Base-by-base conservation (phyloP, 2,113 vertebrate genomes). In the Platichthys flesus region DNA sequence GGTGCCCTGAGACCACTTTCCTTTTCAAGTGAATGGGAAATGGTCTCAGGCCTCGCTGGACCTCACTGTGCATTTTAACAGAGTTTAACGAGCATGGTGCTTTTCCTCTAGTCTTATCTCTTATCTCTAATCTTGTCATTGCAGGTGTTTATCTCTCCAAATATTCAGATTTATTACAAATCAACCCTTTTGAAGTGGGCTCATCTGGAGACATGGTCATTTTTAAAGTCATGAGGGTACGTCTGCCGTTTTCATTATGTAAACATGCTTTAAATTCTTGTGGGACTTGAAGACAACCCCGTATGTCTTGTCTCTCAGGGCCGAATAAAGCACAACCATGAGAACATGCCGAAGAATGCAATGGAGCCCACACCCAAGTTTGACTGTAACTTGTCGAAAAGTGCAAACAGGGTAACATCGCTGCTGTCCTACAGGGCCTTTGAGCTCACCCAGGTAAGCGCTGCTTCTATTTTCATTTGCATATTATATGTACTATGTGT, bases 181-280 rank as follows among this genome's bases (percentile, higher is more conserved):
- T 95, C 37, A 98, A 99, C 94, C 96, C 97, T 59, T 95, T 99
- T 84, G 96, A 98, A 89, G 74, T 85, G 64, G 97, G 96, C 63
- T 87, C 94, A 62, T 93, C 90, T 74, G 98, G 97, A 62, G 96
- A 97, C 88, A 92, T 98, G 64, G 93, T 98, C 72, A 74, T 99
- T 94, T 97, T 99, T 94, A 98, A 98, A 96, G 94, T 98, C 76
- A 97, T 98, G 94, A 97, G 96, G 96, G 98, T 98, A 97, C 84
- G 83, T 49, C 16, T 75, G 0, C 12, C 5, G 31, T 20, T 31
- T 28, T 45, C 6, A 56, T 24, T 3, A 20, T 18, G 13, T 28
- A 0, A 0, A 37, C 6, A 26, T 26, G 15, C 21, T 13, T 20
- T 0, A 2, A 23, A 16, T 21, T 66, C 20, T 35, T 24, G 2